phyloP scores from a whole-genome alignment of 2,888 invertebrate species.

The Ctena decussata region DNA sequence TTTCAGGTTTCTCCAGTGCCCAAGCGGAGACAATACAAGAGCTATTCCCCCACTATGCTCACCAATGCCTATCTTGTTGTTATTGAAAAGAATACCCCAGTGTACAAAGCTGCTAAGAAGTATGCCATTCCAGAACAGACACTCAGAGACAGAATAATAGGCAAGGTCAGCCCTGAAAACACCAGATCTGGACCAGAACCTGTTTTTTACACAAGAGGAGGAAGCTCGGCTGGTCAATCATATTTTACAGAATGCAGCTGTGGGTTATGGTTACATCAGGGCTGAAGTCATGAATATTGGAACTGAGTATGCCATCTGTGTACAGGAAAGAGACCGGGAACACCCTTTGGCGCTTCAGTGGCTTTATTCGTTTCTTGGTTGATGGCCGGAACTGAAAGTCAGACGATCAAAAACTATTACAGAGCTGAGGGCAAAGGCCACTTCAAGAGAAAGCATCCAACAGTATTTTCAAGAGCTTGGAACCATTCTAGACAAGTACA shows the following conservation, averaged over 20 bases:
- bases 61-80: not conserved
- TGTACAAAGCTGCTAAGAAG: not conserved
- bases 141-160: slow-evolving; percentile 1
- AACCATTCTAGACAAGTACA: not conserved
- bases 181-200: not conserved
- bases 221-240: slow-evolving; percentile 16
- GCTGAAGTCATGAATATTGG: slow-evolving; percentile 12
- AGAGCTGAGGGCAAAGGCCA: not conserved
- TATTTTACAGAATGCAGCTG: slow-evolving; percentile 2
- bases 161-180: not conserved
- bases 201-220: not conserved
- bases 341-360: slow-evolving; percentile 16
- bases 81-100: not conserved
- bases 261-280: slow-evolving; percentile 17
- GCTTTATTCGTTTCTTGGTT: not conserved
- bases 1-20: not conserved
- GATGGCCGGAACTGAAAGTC: slow-evolving; percentile 28
- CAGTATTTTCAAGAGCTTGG: not conserved
- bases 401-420: not conserved
- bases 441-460: not conserved
- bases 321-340: not conserved
- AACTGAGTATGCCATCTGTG: slow-evolving; percentile 9
- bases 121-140: slow-evolving; percentile 4
- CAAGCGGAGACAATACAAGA: not conserved
- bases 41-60: not conserved